A percentile compares a stretch with the other conserved stretches of the same genome.
phyloP scores from a whole-genome alignment of 2,888 invertebrate species.

The Dicyrtoma fusca region DNA sequence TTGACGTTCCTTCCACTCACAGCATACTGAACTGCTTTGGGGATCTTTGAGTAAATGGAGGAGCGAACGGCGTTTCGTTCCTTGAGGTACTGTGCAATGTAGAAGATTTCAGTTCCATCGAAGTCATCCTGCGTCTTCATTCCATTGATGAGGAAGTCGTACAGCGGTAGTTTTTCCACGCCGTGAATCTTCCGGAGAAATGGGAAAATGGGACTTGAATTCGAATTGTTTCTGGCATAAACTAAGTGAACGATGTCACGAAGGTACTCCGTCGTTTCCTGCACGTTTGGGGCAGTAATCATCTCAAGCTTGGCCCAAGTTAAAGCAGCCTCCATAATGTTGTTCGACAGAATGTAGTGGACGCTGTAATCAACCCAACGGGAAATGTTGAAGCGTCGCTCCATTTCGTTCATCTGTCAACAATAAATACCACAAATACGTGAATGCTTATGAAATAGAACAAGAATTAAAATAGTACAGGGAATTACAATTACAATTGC shows the following conservation, averaged over 20 bases:
- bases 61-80: conserved; percentile 30
- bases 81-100: conserved; percentile 30
- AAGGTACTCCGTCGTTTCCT: conserved; percentile 17
- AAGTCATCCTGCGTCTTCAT: conserved; percentile 33
- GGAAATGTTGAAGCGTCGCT: conserved; percentile 30
- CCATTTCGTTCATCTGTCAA: conserved; percentile 36
- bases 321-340: not conserved
- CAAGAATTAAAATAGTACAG: not conserved
- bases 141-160: conserved; percentile 29
- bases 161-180: conserved; percentile 29
- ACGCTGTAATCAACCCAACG: conserved; percentile 32
- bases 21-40: conserved; percentile 35
- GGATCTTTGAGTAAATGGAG: conserved; percentile 30
- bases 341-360: conserved; percentile 23
- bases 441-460: too few relatives aligned
- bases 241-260: conserved; percentile 23
- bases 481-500: not conserved
- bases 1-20: conserved; percentile 32
- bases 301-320: conserved; percentile 21
- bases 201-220: conserved; percentile 29
- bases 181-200: conserved; percentile 26
- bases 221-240: conserved; percentile 27
- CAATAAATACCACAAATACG: too few relatives aligned
- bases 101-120: conserved; percentile 29
- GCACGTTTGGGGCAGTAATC: conserved; percentile 26